Percentiles rank a stretch among this genome's conserved stretches.
Conservation (phyloP, 2,797 vertebrate genomes). For the Onychomys arenicola region DNA sequence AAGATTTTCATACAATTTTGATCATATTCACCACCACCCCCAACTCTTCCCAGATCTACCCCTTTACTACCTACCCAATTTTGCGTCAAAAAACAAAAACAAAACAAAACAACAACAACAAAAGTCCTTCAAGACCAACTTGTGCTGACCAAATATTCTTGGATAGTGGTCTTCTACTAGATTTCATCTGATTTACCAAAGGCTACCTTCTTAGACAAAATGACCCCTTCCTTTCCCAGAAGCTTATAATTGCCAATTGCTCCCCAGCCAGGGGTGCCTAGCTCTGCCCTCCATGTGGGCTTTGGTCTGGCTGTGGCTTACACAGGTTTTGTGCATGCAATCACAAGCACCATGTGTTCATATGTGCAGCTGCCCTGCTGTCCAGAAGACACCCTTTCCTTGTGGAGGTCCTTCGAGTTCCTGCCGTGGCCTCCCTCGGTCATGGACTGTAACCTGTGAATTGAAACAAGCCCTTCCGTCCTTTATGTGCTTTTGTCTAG, state of each 20-base stretch:
- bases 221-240: too few species aligned
- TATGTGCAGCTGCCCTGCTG: background rate
- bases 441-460: accelerated
- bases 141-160: background rate
- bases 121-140: background rate
- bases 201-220: background rate
- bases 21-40: background rate
- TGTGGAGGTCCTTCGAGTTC: too few species aligned
- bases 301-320: background rate
- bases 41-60: background rate
- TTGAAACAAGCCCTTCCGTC: background rate
- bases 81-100: background rate
- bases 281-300: too few species aligned
- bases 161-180: background rate
- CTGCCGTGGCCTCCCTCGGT: background rate
- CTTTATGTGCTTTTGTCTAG: background rate
- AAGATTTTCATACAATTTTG: background rate
- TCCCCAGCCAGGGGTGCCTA: too few species aligned
- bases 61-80: background rate
- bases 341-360: background rate
- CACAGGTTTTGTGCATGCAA: background rate
- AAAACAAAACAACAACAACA: background rate
- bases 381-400: background rate
- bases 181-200: background rate
- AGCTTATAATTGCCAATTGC: background rate